Conservation (phyloP, 2,797 vertebrate species). For the Lophius americanus region DNA sequence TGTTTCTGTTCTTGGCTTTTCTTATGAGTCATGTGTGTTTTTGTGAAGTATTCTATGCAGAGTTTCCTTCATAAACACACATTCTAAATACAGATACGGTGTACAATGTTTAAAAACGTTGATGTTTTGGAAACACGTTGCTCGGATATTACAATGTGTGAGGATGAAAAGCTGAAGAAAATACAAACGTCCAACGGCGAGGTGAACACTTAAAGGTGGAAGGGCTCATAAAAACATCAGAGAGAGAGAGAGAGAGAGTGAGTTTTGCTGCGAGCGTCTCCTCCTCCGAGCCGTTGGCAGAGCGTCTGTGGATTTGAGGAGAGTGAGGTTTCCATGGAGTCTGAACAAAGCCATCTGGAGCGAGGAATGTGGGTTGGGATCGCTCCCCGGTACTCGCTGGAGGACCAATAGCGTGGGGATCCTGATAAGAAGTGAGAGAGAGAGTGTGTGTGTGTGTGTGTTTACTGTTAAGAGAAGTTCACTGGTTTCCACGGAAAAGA, state of each 20-base stretch:
- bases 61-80: neutral
- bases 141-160: neutral
- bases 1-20: neutral
- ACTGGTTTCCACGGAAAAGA: too few species aligned
- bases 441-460: constrained; percentile 12
- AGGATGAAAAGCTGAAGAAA: neutral
- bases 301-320: constrained; percentile 48
- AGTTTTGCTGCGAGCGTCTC: constrained; percentile 9
- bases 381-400: constrained; percentile 45
- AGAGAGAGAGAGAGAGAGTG: constrained; percentile 16
- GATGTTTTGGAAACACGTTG: neutral
- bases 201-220: constrained; percentile 22
- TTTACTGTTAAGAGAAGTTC: neutral
- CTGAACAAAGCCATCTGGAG: constrained; percentile 79
- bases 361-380: constrained; percentile 76
- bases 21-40: neutral
- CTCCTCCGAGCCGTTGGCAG: constrained; percentile 50
- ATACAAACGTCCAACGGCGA: constrained; percentile 20
- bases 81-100: neutral
- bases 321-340: constrained; percentile 76
- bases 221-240: constrained; percentile 20
- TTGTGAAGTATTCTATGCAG: neutral
- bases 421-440: constrained; percentile 54
- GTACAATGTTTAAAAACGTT: too few species aligned
- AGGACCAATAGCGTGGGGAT: constrained; percentile 42